These are phyloP conservation scores for Mirounga angustirostris DNA, from an alignment of 2,113 vertebrate genomes.

Conservation along the genomic window DNA sequence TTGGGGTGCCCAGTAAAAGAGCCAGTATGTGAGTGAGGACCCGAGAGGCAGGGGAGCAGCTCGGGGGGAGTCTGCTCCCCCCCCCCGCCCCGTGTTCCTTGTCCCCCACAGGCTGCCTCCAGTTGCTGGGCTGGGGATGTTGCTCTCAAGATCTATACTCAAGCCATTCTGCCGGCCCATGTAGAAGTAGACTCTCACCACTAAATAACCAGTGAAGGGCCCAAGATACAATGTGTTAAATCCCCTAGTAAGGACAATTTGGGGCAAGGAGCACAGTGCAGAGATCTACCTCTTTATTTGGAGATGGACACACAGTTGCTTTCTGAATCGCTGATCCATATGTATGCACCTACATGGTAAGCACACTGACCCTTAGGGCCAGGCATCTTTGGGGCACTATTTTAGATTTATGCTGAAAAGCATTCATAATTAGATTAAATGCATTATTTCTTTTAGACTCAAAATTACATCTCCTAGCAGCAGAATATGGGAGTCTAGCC, in stretches of 20 bases:
- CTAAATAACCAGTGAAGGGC: neutral
- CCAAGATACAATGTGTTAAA: neutral
- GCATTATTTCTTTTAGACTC: constrained; percentile 48
- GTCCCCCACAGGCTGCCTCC: neutral
- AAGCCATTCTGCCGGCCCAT: neutral
- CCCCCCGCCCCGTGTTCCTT: neutral
- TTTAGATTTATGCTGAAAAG: constrained; percentile 22
- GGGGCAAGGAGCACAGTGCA: neutral
- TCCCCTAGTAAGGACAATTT: neutral
- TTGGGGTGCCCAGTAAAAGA: neutral
- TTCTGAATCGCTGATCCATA: neutral
- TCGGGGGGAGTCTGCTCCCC: neutral
- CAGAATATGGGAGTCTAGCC: constrained; percentile 28
- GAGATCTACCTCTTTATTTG: neutral
- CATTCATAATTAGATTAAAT: constrained; percentile 47
- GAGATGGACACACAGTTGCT: neutral
- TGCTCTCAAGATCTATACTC: neutral
- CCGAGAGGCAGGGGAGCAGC: neutral
- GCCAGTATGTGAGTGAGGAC: neutral
- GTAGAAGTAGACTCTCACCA: neutral
- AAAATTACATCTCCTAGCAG: constrained; percentile 54
- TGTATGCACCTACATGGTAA: neutral
- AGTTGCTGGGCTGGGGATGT: neutral
- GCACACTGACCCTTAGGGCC: neutral
- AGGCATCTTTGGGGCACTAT: neutral